These are phyloP conservation scores for Mormyrus lacerda DNA, from an alignment of 2,113 vertebrate species.

Conservation along the genomic window DNA sequence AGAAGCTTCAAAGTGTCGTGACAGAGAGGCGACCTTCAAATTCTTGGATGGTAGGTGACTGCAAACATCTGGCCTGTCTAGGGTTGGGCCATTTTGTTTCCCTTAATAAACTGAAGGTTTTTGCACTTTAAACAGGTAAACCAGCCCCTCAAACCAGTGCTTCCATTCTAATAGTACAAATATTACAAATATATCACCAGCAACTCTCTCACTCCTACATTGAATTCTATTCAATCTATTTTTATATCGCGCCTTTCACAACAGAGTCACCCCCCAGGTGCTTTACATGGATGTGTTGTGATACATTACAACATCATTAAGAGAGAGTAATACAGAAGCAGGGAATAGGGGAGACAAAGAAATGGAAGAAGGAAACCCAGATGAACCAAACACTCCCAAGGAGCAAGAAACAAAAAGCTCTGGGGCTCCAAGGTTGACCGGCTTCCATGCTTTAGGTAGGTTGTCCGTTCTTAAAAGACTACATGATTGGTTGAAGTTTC, in stretches of 20 bases:
- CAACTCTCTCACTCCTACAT: not conserved
- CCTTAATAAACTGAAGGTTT: not conserved
- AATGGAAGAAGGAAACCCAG: not conserved
- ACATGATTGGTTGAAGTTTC: no score
- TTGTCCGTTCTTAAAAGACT: no score
- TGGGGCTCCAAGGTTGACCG: no score
- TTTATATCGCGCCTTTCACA: not conserved
- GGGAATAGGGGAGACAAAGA: not conserved
- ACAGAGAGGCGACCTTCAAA: no score
- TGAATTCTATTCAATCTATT: not conserved
- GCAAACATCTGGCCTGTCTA: not conserved
- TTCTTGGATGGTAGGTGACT: no score
- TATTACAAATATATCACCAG: not conserved
- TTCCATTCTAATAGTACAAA: not conserved
- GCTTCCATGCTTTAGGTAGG: no score
- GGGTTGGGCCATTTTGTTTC: not conserved
- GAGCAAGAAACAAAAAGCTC: not conserved
- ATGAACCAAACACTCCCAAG: not conserved
- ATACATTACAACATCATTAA: not conserved
- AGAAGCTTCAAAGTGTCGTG: no score
- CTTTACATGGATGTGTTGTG: not conserved
- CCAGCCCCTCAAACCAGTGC: not conserved
- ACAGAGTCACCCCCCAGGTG: not conserved
- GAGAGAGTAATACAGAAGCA: not conserved
- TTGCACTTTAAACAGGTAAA: not conserved